Conservation (phyloP, 1,140 invertebrate genomes). For the Hycleus cichorii region DNA sequence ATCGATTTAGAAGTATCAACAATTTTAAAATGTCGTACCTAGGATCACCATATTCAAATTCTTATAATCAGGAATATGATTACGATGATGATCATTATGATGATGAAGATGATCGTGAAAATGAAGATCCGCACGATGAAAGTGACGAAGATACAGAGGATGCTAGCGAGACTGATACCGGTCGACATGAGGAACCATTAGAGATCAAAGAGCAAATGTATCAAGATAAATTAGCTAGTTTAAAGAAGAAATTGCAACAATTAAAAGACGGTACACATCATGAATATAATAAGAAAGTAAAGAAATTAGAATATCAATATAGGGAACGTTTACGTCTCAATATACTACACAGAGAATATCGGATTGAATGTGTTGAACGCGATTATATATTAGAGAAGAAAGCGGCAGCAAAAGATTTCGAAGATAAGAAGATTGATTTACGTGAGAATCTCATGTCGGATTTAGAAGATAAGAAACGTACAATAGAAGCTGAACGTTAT, state of each 20-base stretch:
- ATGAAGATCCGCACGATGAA: slow-evolving; percentile 25
- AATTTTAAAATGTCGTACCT: slow-evolving; percentile 23
- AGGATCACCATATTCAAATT: slow-evolving; percentile 29
- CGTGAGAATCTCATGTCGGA: slow-evolving; percentile 84
- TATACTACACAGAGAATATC: slow-evolving; percentile 74
- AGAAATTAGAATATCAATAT: slow-evolving; percentile 73
- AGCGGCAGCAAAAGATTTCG: slow-evolving; percentile 82
- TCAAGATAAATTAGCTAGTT: slow-evolving; percentile 80
- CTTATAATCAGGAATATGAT: slow-evolving; percentile 31
- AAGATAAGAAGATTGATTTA: slow-evolving; percentile 90
- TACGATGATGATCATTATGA: slow-evolving; percentile 31
- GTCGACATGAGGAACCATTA: slow-evolving; percentile 68
- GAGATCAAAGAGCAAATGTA: slow-evolving; percentile 95
- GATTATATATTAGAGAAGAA: slow-evolving; percentile 86
- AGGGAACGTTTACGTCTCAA: slow-evolving; percentile 75
- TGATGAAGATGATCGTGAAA: slow-evolving; percentile 27
- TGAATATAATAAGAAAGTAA: slow-evolving; percentile 75
- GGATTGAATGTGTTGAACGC: slow-evolving; percentile 76
- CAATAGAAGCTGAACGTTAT: slow-evolving; percentile 80
- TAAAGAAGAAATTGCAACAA: slow-evolving; percentile 86
- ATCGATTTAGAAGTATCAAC: slow-evolving; percentile 1
- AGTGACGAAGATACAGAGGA: slow-evolving; percentile 66
- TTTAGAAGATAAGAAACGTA: slow-evolving; percentile 85
- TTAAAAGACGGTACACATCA: slow-evolving; percentile 78
- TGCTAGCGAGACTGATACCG: slow-evolving; percentile 81